Percentiles rank a stretch among this genome's conserved stretches.
phyloP scores from a whole-genome alignment of 1,140 invertebrate species.

The Lucilia cuprina region DNA sequence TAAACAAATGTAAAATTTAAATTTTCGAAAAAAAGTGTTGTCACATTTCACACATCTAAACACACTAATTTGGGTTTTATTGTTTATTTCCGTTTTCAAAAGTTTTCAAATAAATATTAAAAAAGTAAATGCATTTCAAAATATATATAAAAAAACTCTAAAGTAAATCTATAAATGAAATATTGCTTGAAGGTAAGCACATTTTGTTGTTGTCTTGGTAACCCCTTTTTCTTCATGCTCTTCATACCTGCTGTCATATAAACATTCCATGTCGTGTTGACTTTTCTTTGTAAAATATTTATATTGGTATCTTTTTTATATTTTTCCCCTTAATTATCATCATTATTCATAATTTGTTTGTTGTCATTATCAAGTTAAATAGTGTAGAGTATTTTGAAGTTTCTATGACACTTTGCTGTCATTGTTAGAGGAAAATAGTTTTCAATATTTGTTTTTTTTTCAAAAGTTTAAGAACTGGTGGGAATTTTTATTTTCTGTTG shows the following conservation, averaged over 20 bases:
- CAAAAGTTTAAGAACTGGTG: background rate
- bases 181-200: background rate
- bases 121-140: too few relatives aligned
- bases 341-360: slow-evolving; percentile 30
- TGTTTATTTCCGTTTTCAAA: slow-evolving; percentile 25
- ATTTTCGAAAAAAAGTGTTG: background rate
- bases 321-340: slow-evolving; percentile 22
- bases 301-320: background rate
- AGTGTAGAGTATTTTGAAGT: slow-evolving; percentile 17
- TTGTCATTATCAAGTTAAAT: slow-evolving; percentile 32
- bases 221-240: background rate
- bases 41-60: slow-evolving; percentile 33
- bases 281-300: background rate
- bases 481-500: background rate
- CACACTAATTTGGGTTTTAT: slow-evolving; percentile 34
- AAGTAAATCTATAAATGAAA: background rate
- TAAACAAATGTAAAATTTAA: too few relatives aligned
- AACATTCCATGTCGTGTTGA: background rate
- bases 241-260: background rate
- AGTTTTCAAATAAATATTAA: background rate
- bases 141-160: too few relatives aligned
- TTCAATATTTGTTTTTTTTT: background rate
- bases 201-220: background rate
- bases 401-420: background rate
- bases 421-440: background rate